Conservation (phyloP, 2,113 vertebrate species). For the Egretta garzetta region DNA sequence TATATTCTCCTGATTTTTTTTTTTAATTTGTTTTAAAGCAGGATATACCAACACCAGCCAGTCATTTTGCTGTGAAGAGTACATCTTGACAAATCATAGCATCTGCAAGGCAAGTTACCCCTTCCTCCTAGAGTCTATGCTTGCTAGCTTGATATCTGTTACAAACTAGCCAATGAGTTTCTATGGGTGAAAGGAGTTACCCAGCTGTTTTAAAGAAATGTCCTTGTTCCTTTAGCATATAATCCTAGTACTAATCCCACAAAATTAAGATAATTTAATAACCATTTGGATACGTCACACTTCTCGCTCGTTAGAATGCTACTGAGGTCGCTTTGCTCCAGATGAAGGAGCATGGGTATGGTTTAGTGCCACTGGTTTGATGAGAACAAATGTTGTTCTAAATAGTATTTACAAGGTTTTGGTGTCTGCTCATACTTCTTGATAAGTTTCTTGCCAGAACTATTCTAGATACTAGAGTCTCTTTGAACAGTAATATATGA, state of each 20-base stretch:
- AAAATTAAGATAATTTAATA: not conserved
- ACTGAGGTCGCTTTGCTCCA: not conserved
- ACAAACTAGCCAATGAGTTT: not conserved
- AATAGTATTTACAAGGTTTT: not conserved
- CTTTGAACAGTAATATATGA: not conserved
- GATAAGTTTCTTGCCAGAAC: not conserved
- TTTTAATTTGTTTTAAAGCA: not conserved
- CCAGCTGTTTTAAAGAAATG: not conserved
- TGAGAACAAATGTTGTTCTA: not conserved
- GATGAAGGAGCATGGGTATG: not conserved
- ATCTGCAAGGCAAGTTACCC: not conserved
- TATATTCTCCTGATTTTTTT: not conserved
- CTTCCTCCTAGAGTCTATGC: not conserved
- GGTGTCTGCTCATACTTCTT: not conserved
- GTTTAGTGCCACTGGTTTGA: not conserved
- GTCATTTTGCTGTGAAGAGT: not conserved
- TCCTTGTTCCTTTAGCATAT: not conserved
- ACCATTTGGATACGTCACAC: not conserved
- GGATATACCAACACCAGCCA: not conserved
- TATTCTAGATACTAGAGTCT: not conserved
- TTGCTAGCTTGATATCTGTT: not conserved
- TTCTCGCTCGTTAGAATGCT: not conserved
- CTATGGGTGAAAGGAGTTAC: not conserved
- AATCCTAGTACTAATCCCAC: not conserved
- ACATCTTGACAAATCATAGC: not conserved